Evolutionary conservation across 2,113 vertebrate species (phyloP).

Genomic region (Sceloporus undulatus): DNA sequence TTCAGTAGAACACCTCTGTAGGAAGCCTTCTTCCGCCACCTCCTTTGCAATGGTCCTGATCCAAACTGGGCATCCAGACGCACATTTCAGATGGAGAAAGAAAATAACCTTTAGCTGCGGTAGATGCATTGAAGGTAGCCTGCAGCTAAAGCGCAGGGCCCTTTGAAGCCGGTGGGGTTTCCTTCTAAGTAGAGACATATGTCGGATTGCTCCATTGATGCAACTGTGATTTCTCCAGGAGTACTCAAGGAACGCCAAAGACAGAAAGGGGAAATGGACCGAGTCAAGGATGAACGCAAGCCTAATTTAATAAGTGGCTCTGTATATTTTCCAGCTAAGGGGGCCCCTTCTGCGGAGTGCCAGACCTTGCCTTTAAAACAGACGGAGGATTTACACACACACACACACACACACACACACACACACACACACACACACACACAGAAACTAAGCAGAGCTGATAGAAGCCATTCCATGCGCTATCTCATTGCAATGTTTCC

Average conservation of each 20-base stretch:
- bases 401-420: too few relatives aligned
- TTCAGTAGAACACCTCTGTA: too few relatives aligned
- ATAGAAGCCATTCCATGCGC: constrained; percentile 17
- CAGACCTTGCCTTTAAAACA: neutral
- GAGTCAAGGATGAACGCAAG: constrained; percentile 37
- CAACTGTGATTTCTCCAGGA: neutral
- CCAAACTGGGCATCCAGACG: too few relatives aligned
- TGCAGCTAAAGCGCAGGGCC: neutral
- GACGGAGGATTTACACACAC: neutral
- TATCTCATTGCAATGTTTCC: constrained; percentile 38
- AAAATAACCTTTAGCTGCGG: too few relatives aligned
- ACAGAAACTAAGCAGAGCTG: neutral
- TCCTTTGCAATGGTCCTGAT: too few relatives aligned
- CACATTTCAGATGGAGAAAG: too few relatives aligned
- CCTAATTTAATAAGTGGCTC: constrained; percentile 34
- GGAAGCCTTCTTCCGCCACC: too few relatives aligned
- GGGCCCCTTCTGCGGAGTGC: fast-evolving
- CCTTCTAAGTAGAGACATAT: neutral
- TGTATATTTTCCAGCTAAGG: neutral
- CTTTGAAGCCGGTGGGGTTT: neutral
- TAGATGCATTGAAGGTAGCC: too few relatives aligned
- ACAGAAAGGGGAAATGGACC: constrained; percentile 18
- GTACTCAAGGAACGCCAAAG: constrained; percentile 3
- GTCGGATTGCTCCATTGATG: neutral
- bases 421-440: too few relatives aligned